phyloP scores from a whole-genome alignment of 2,113 vertebrate genomes.

The Numida meleagris region DNA sequence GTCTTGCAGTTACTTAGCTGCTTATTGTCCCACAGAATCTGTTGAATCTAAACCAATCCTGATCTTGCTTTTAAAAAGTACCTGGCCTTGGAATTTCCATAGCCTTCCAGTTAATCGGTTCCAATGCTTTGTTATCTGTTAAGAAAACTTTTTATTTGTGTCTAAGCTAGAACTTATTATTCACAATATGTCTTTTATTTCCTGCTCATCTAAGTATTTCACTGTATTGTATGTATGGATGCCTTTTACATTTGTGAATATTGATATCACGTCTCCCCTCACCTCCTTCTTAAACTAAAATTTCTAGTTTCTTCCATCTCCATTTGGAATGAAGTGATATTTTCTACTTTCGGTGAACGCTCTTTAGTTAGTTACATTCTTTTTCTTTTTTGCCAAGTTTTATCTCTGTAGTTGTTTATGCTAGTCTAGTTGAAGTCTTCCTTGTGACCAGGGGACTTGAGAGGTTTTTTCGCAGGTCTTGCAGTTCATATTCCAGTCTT shows the following conservation, averaged over 20 bases:
- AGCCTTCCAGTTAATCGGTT: neutral
- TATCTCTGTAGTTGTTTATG: neutral
- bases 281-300: neutral
- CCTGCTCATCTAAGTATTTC: neutral
- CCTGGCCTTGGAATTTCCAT: neutral
- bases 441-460: neutral
- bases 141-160: neutral
- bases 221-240: neutral
- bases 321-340: neutral
- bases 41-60: neutral
- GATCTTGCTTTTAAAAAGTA: constrained; percentile 18
- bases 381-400: neutral
- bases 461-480: neutral
- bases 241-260: neutral
- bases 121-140: neutral
- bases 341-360: neutral
- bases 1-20: neutral
- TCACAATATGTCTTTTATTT: neutral
- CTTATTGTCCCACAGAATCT: neutral
- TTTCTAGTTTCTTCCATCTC: neutral
- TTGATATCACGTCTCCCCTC: neutral
- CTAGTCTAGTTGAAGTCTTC: neutral
- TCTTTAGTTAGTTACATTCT: neutral
- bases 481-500: neutral
- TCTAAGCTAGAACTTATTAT: neutral